Base-by-base conservation (phyloP, 2,113 vertebrate genomes). In the Atherinomorus stipes region DNA sequence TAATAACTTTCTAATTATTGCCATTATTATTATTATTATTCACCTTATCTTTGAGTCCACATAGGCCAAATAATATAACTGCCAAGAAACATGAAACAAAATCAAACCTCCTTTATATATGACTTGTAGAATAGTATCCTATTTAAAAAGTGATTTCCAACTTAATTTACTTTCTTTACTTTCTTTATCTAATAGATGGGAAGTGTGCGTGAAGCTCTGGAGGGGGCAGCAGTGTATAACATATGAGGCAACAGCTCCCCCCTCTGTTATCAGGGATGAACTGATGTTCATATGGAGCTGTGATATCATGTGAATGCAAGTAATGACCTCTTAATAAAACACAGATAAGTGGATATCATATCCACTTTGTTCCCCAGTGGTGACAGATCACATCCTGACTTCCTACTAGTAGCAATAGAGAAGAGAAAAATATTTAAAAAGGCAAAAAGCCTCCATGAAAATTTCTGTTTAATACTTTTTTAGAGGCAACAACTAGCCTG, bases 231-330 rank as follows among this genome's bases (percentile, higher is more conserved):
- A 53, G 50, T 57, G 42, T 22, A 26, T 34, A 53, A 59, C 73
- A 74, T 60, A 38, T 72, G 74, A 76, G 78, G 73, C 91, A 91
- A 92, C 75, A 75, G 92, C 92, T 53, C 92, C 92, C 90, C 81
- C 92, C 51, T 88, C 88, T 87, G 93, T 85, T 86, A 62, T 53
- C 31, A 78, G 22, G 12, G 21, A 31, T 2, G 52, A 52, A 87
- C 78, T 85, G 72, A 51, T 61, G 67, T 13, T 62, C 63, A 83
- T 15, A 52, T 26, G 57, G 47, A 59, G 2, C 37, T 49, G 56
- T 19, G 50, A 6, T 16, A 42, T 18, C 52, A 16, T 50, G 52
- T 3, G 16, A 23, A 66, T 45, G 3, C n/a, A 56, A n/a, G 21
- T 28, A 26, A 8, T 19, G 47, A 23, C 52, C 23, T 25, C 7